These are phyloP conservation scores for Acanthurus leucopareius DNA, from an alignment of 2,797 vertebrate species.

Conservation along the genomic window DNA sequence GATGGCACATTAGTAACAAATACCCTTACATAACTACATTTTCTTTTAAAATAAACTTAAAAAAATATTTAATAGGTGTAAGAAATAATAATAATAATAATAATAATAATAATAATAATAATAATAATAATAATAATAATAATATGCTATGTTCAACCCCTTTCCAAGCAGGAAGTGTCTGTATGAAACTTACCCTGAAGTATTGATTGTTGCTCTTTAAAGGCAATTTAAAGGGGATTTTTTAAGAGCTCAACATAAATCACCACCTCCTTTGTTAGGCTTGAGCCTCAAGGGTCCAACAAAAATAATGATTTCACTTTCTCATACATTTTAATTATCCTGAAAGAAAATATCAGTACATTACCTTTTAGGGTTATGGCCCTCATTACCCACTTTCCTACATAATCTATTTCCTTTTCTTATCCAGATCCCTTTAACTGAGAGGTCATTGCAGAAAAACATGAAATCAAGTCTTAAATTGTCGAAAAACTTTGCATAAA, in stretches of 20 bases:
- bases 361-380: constrained; percentile 73
- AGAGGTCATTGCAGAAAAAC: constrained; percentile 43
- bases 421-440: constrained; percentile 20
- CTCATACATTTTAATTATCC: constrained; percentile 73
- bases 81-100: not conserved
- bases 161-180: not conserved
- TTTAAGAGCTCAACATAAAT: constrained; percentile 60
- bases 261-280: constrained; percentile 56
- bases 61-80: constrained; percentile 10
- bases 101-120: too few relatives aligned
- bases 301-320: constrained; percentile 73
- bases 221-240: constrained; percentile 50
- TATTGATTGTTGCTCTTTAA: constrained; percentile 65
- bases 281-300: constrained; percentile 59
- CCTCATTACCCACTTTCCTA: constrained; percentile 40
- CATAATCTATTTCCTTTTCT: constrained; percentile 51
- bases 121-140: too few relatives aligned
- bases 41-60: not conserved
- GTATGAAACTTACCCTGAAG: constrained; percentile 29
- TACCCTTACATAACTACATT: not conserved
- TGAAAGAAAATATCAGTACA: constrained; percentile 63
- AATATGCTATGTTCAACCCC: not conserved
- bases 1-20: not conserved
- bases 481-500: constrained; percentile 46
- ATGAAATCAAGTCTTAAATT: constrained; percentile 9